A percentile compares a stretch with the other conserved stretches of the same genome.
Conservation (phyloP, 1,140 invertebrate species). For the Bombus terrestris region DNA sequence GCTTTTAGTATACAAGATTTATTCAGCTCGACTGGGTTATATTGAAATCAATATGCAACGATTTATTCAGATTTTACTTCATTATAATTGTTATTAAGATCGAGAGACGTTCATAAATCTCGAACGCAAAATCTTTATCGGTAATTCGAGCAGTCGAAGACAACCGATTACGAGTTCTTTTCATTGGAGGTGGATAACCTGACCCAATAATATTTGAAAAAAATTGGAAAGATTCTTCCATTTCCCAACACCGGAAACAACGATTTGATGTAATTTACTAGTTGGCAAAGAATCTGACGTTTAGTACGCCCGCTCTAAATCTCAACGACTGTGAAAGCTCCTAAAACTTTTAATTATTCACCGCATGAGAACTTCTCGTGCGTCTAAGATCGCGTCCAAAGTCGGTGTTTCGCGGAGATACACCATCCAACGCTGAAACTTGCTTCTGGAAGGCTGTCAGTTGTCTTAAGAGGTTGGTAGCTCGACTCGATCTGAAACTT, state of each 20-base stretch:
- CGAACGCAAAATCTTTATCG: too few species aligned
- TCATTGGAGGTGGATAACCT: neutral
- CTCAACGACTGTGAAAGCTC: neutral
- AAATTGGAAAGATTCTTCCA: too few species aligned
- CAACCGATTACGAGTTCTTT: fast-evolving
- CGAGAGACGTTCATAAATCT: too few species aligned
- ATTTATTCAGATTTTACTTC: too few species aligned
- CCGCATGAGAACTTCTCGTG: neutral
- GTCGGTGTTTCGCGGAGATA: slow-evolving; percentile 13
- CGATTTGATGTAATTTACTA: neutral
- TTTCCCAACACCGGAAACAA: neutral
- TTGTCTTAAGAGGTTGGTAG: slow-evolving; percentile 27
- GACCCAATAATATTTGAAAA: neutral
- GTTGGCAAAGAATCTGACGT: neutral
- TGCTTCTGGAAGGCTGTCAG: slow-evolving; percentile 20
- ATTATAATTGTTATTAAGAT: too few species aligned
- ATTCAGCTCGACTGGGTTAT: too few species aligned
- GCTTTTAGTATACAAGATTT: too few species aligned
- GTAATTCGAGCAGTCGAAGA: too few species aligned
- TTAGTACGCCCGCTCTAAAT: neutral
- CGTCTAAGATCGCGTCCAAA: slow-evolving; percentile 7
- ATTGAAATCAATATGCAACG: too few species aligned
- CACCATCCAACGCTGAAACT: slow-evolving; percentile 5
- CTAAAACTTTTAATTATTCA: slow-evolving; percentile 30
- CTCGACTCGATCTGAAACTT: slow-evolving; percentile 40